phyloP scores from a whole-genome alignment of 2,113 vertebrate species.

The Verasper variegatus region DNA sequence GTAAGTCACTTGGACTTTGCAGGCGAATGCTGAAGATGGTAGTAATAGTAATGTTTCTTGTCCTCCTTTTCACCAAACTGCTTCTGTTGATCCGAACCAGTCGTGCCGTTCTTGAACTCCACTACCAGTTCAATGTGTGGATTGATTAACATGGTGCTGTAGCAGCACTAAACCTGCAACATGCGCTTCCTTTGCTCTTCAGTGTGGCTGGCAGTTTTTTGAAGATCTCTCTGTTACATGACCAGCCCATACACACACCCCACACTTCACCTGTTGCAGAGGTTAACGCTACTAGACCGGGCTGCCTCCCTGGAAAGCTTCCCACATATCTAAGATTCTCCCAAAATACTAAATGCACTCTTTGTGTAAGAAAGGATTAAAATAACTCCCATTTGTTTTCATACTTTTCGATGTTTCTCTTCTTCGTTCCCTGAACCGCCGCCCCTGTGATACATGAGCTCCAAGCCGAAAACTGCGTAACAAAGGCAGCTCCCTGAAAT shows the following conservation, averaged over 20 bases:
- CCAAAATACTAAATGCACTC: not conserved
- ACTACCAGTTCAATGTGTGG: not conserved
- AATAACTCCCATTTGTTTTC: conserved; percentile 2
- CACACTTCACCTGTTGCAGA: conserved; percentile 9
- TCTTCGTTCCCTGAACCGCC: no score
- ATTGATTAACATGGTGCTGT: conserved; percentile 39
- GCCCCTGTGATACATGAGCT: no score
- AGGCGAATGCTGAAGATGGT: not conserved
- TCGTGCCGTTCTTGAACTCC: not conserved
- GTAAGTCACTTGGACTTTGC: not conserved
- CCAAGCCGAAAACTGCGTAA: no score
- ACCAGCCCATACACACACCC: conserved; percentile 10
- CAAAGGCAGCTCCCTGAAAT: conserved; percentile 6
- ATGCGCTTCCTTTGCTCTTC: conserved; percentile 33
- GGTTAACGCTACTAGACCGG: not conserved
- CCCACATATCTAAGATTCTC: not conserved
- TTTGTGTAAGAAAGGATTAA: conserved; percentile 16
- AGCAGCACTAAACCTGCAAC: conserved; percentile 53
- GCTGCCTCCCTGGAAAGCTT: not conserved
- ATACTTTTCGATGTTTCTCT: not conserved
- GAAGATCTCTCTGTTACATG: conserved; percentile 37
- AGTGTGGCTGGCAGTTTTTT: conserved; percentile 19
- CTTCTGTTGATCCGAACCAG: not conserved
- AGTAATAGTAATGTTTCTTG: not conserved
- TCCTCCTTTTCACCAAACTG: not conserved